A percentile compares a stretch with the other conserved stretches of the same genome.
Conservation (phyloP, 1,140 invertebrate species). For the Drosophila sechellia region DNA sequence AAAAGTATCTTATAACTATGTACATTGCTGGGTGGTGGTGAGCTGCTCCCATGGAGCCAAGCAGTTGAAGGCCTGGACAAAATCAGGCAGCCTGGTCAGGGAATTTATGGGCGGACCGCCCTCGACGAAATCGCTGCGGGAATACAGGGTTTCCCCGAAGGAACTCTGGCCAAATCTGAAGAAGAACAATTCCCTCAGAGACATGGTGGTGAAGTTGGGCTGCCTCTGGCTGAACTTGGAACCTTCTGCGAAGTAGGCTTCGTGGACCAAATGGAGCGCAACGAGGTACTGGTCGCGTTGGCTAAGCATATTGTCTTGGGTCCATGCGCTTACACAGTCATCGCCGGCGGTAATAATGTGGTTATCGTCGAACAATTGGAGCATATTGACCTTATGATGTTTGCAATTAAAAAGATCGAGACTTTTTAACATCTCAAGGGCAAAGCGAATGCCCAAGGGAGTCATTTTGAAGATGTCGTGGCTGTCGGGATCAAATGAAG, state of each 20-base stretch:
- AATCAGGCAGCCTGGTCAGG: not conserved
- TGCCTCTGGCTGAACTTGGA: slow-evolving; percentile 3
- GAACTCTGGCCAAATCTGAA: not conserved
- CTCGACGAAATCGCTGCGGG: not conserved
- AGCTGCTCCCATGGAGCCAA: not conserved
- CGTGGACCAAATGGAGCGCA: not conserved
- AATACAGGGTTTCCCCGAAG: not conserved
- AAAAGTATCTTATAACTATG: not conserved
- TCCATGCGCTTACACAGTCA: not conserved
- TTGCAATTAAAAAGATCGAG: not conserved
- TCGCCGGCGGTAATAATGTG: not conserved
- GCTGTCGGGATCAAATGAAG: not conserved
- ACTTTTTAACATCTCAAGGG: not conserved
- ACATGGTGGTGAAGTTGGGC: not conserved
- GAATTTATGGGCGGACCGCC: not conserved
- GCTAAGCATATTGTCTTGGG: not conserved
- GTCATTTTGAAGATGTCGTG: not conserved
- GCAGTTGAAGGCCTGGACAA: not conserved
- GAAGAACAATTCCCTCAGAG: not conserved
- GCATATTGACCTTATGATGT: not conserved
- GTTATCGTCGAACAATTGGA: not conserved
- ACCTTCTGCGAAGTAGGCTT: not conserved
- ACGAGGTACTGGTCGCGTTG: not conserved
- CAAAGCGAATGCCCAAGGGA: not conserved
- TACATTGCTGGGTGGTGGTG: too few species aligned